A percentile compares a stretch with the other conserved stretches of the same genome.
These are phyloP conservation scores for Psix sp. DNA, from an alignment of 1,140 invertebrate species.

Conservation along the genomic window DNA sequence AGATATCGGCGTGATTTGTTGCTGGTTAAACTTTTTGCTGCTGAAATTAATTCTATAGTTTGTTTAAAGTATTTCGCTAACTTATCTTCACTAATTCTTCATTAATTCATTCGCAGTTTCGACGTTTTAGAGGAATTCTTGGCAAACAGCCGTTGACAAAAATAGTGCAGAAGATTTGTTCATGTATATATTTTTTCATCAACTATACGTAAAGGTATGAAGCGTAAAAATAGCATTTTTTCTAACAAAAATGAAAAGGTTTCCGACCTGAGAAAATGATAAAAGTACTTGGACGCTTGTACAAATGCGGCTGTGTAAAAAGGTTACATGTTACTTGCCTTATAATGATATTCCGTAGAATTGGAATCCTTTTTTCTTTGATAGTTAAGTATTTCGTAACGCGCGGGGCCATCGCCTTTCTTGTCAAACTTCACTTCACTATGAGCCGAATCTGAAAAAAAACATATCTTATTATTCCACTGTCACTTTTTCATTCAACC, in stretches of 20 bases:
- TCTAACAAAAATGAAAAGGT: too few species aligned
- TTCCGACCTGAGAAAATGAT: too few species aligned
- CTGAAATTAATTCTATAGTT: neutral
- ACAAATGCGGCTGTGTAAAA: conserved; percentile 9
- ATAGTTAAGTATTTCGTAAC: conserved; percentile 82
- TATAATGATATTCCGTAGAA: conserved; percentile 79
- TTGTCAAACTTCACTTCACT: conserved; percentile 83
- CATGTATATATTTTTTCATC: too few species aligned
- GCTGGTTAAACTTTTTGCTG: conserved; percentile 21
- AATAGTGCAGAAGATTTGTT: too few species aligned
- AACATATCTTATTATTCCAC: neutral
- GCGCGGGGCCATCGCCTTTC: conserved; percentile 82
- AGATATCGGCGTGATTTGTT: conserved; percentile 27
- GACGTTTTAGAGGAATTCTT: neutral
- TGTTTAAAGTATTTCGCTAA: neutral
- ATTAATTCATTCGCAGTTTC: neutral
- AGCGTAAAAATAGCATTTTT: too few species aligned
- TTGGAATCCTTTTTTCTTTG: conserved; percentile 76
- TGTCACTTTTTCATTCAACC: too few species aligned
- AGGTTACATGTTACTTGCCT: conserved; percentile 71
- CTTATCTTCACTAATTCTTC: neutral
- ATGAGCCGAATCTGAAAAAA: conserved; percentile 80
- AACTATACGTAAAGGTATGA: too few species aligned
- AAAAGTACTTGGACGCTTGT: neutral
- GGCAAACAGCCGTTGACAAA: too few species aligned